Conservation (phyloP, 1,140 invertebrate genomes). For the Bicyclus anynana region DNA sequence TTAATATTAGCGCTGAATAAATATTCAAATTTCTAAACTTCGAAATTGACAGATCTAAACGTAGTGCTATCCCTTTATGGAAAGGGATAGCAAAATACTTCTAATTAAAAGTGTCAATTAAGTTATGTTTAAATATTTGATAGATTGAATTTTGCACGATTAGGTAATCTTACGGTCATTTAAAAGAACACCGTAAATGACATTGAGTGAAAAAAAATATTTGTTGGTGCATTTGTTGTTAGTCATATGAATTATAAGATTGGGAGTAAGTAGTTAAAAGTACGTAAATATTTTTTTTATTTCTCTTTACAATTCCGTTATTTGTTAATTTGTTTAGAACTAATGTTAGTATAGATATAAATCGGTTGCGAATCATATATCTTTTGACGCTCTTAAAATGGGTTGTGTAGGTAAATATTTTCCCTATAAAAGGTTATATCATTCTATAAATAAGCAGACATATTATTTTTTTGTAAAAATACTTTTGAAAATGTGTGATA, state of each 20-base stretch:
- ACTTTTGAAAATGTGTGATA: slow-evolving; percentile 28
- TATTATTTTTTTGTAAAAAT: slow-evolving; percentile 32
- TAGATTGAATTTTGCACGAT: no score
- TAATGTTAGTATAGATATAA: slow-evolving; percentile 11
- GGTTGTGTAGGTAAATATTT: slow-evolving; percentile 30
- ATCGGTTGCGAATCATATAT: slow-evolving; percentile 14
- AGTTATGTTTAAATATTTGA: no score
- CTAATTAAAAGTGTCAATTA: no score
- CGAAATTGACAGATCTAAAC: neutral
- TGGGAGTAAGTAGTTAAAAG: neutral
- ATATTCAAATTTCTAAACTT: no score
- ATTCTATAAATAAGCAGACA: slow-evolving; percentile 49
- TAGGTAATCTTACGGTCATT: neutral
- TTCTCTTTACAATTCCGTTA: slow-evolving; percentile 5
- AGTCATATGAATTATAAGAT: neutral
- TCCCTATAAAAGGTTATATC: slow-evolving; percentile 42
- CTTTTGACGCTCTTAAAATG: slow-evolving; percentile 15
- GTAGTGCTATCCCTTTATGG: neutral
- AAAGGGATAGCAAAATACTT: no score
- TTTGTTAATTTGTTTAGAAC: slow-evolving; percentile 3
- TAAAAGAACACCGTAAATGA: neutral
- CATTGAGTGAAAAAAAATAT: neutral
- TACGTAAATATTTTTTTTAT: slow-evolving; percentile 2
- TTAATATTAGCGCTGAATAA: neutral
- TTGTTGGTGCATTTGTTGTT: slow-evolving; percentile 16